Percentiles rank a stretch among this genome's conserved stretches.
These are phyloP conservation scores for Oryzias dopingdopingensis DNA, from an alignment of 2,797 vertebrate species.

Conservation along the genomic window DNA sequence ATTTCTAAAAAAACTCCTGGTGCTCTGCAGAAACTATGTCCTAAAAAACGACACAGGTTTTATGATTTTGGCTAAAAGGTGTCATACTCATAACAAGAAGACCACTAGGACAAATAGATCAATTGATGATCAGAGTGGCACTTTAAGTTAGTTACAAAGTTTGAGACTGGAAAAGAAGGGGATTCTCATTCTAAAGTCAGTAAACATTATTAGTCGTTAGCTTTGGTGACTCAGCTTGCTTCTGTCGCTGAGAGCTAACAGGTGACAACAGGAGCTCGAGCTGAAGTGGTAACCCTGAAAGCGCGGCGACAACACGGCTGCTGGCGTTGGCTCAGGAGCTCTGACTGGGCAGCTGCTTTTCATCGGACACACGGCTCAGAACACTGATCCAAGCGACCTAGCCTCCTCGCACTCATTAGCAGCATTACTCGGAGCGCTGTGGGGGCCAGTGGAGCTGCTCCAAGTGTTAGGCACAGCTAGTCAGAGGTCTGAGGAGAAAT, in stretches of 20 bases:
- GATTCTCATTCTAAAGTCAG: no score
- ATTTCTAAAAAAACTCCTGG: no score
- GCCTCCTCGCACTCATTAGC: slow-evolving; percentile 64
- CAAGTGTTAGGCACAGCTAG: slow-evolving; percentile 34
- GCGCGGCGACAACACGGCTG: slow-evolving; percentile 41
- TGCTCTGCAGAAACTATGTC: no score
- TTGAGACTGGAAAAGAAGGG: no score
- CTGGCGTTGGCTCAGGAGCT: slow-evolving; percentile 22
- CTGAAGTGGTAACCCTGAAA: slow-evolving; percentile 27
- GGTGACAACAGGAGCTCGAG: slow-evolving; percentile 53
- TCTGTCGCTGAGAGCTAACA: slow-evolving; percentile 45
- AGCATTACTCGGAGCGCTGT: slow-evolving; percentile 44
- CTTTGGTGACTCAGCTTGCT: slow-evolving; percentile 59
- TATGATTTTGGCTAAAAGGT: no score
- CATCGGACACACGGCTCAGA: slow-evolving; percentile 27
- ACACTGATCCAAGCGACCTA: slow-evolving; percentile 52
- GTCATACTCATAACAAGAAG: no score
- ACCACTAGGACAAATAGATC: no score
- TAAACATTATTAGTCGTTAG: background rate
- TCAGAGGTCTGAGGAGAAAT: slow-evolving; percentile 50
- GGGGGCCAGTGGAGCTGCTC: slow-evolving; percentile 33
- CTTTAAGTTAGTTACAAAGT: no score
- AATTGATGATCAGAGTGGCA: no score
- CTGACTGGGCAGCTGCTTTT: slow-evolving; percentile 35
- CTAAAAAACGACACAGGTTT: no score